These are phyloP conservation scores for Mormoops blainvillei DNA, from an alignment of 2,113 vertebrate genomes.

Conservation along the genomic window DNA sequence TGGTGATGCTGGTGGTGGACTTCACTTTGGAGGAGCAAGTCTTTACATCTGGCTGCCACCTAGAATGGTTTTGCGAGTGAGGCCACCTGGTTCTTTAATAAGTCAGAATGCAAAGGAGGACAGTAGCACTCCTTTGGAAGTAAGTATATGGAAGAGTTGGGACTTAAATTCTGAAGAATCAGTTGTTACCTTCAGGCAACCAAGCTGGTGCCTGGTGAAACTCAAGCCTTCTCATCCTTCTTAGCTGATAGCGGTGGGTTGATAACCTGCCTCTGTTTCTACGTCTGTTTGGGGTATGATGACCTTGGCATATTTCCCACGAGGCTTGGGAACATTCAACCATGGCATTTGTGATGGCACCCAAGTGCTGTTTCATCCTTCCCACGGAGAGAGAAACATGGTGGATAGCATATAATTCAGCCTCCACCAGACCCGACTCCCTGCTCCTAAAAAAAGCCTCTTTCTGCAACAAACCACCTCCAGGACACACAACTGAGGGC, in stretches of 20 bases:
- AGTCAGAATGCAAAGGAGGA: neutral
- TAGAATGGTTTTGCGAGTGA: neutral
- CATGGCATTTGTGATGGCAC: neutral
- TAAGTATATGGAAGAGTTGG: neutral
- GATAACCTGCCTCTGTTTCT: neutral
- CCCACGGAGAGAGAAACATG: neutral
- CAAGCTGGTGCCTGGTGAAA: neutral
- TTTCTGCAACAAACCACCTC: neutral
- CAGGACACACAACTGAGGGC: neutral
- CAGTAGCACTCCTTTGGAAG: neutral
- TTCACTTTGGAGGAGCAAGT: neutral
- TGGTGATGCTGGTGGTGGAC: neutral
- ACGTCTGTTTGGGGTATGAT: neutral
- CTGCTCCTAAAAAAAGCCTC: neutral
- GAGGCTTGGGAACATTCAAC: neutral
- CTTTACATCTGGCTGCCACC: neutral
- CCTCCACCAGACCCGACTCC: neutral
- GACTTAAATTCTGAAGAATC: neutral
- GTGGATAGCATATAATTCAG: neutral
- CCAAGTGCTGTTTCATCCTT: neutral
- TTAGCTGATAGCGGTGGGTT: neutral
- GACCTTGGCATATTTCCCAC: neutral
- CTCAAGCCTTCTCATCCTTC: neutral
- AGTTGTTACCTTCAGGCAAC: neutral
- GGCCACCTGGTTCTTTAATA: neutral